phyloP scores from a whole-genome alignment of 2,113 vertebrate species.

The Thinocorus orbignyianus region DNA sequence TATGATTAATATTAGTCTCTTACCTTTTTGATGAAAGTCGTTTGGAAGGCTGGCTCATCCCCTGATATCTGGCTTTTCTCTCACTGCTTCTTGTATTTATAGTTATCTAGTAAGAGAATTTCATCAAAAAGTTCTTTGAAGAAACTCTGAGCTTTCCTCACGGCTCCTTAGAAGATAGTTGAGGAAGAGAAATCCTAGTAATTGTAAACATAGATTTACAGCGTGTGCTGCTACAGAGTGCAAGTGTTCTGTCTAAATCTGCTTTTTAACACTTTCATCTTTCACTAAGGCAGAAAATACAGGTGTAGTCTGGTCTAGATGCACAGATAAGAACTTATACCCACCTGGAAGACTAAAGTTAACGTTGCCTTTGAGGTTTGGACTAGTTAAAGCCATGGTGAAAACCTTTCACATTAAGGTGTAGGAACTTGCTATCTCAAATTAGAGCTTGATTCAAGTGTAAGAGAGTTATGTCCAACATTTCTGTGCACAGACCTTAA shows the following conservation, averaged over 20 bases:
- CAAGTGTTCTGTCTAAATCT: background rate
- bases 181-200: background rate
- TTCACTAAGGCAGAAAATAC: background rate
- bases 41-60: background rate
- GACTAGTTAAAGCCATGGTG: background rate
- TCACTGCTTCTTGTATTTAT: background rate
- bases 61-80: background rate
- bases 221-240: background rate
- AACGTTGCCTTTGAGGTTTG: background rate
- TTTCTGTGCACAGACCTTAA: background rate
- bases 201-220: background rate
- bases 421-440: background rate
- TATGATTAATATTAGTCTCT: background rate
- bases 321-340: background rate
- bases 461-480: background rate
- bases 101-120: background rate
- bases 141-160: background rate
- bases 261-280: background rate
- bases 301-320: background rate
- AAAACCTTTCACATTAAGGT: background rate
- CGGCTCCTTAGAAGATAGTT: background rate
- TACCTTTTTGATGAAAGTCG: background rate
- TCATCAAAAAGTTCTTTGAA: background rate
- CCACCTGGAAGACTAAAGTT: background rate
- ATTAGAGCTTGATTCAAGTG: background rate